phyloP scores from a whole-genome alignment of 2,797 vertebrate species.

The Percopsis omiscomaycus region DNA sequence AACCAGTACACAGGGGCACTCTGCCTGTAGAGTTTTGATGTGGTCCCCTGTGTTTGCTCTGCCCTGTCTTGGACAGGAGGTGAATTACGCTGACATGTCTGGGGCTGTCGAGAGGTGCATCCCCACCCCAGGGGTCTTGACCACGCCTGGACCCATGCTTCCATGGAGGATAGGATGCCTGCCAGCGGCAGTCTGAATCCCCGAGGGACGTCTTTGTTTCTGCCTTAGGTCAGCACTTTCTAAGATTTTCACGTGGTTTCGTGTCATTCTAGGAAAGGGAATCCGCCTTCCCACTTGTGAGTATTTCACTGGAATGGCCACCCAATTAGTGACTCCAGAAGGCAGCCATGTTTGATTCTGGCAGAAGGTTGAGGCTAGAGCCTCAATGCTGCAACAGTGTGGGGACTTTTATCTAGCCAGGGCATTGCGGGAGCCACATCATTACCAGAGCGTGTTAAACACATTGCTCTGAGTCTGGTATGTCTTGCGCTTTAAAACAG shows the following conservation, averaged over 20 bases:
- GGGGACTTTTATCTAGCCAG: constrained; percentile 59
- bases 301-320: constrained; percentile 12
- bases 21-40: constrained; percentile 63
- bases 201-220: constrained; percentile 3
- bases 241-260: too few relatives aligned
- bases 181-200: constrained; percentile 49
- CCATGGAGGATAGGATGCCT: constrained; percentile 33
- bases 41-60: constrained; percentile 66
- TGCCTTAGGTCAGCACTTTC: too few relatives aligned
- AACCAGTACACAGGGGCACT: constrained; percentile 49
- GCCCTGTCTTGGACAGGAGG: constrained; percentile 47
- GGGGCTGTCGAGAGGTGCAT: constrained; percentile 40
- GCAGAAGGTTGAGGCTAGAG: constrained; percentile 28
- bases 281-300: neutral
- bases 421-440: constrained; percentile 43
- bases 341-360: constrained; percentile 32
- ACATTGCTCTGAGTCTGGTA: constrained; percentile 27
- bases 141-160: constrained; percentile 15
- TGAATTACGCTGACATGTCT: constrained; percentile 49
- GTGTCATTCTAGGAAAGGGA: neutral
- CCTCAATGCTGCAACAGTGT: constrained; percentile 25
- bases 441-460: constrained; percentile 43
- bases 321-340: constrained; percentile 19
- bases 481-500: neutral
- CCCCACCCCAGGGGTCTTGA: constrained; percentile 15